Conservation (phyloP, 30 jellyfish, hydroid and myxozoan genomes). For the Aurelia sp. region DNA sequence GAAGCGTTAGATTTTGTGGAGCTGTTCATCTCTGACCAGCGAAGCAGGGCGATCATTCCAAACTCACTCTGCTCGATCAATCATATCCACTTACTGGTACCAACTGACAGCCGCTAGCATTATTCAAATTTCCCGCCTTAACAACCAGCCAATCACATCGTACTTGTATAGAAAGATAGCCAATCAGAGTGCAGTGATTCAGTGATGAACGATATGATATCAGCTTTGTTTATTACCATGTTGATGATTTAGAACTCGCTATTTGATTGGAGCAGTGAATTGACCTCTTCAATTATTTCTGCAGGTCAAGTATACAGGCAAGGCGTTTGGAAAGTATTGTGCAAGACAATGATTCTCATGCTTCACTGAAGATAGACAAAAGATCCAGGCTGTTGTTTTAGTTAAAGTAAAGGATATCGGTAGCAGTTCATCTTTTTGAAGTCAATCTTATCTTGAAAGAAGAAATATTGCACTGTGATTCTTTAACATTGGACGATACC, state of each 20-base stretch:
- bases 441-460: no score
- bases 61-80: constrained; percentile 57
- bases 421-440: no score
- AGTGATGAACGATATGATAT: constrained; percentile 49
- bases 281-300: constrained; percentile 61
- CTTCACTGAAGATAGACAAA: constrained; percentile 37
- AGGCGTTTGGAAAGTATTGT: neutral
- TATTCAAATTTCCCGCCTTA: constrained; percentile 28
- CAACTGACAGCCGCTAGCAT: constrained; percentile 78
- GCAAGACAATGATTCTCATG: neutral
- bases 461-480: no score
- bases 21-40: constrained; percentile 58
- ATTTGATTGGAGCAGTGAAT: constrained; percentile 57
- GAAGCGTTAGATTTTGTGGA: constrained; percentile 50
- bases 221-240: constrained; percentile 72
- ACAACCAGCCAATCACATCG: constrained; percentile 38
- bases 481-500: no score
- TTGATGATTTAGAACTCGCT: constrained; percentile 32
- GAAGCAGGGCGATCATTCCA: constrained; percentile 30
- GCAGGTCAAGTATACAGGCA: constrained; percentile 22
- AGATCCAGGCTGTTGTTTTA: neutral
- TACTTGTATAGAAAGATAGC: neutral
- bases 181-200: constrained; percentile 46
- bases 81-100: constrained; percentile 80
- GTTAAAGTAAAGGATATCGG: no score